Percentiles rank a stretch among this genome's conserved stretches.
phyloP scores from a whole-genome alignment of 2,888 invertebrate genomes.

The Conomelus anceps region DNA sequence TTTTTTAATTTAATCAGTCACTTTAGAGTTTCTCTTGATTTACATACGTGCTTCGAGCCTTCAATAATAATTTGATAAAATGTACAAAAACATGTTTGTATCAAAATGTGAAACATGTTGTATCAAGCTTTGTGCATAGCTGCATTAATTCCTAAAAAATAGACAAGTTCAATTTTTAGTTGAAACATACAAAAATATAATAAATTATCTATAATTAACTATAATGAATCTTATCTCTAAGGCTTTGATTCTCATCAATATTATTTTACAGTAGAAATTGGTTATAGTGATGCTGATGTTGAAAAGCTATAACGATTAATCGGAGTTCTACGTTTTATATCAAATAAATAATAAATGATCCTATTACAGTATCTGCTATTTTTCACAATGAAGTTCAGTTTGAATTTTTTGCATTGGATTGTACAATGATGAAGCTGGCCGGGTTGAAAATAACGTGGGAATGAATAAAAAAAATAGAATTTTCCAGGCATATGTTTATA shows the following conservation, averaged over 20 bases:
- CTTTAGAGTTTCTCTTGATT: not conserved
- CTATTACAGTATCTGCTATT: too few species aligned
- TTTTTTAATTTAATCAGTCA: not conserved
- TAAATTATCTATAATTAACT: not conserved
- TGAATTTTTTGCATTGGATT: too few species aligned
- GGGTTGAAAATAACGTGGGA: too few species aligned
- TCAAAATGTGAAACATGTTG: too few species aligned
- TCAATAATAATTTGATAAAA: not conserved
- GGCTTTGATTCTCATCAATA: not conserved
- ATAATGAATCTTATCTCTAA: not conserved
- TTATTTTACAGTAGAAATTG: not conserved
- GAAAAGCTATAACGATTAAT: too few species aligned
- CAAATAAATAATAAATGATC: too few species aligned
- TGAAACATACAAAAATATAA: not conserved
- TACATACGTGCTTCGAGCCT: not conserved
- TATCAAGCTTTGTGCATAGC: not conserved
- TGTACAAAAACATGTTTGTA: not conserved
- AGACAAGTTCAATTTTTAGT: not conserved
- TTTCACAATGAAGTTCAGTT: too few species aligned
- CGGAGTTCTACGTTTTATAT: too few species aligned
- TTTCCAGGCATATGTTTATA: too few species aligned
- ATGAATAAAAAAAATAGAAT: too few species aligned
- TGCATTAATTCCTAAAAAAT: not conserved
- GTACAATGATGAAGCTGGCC: too few species aligned
- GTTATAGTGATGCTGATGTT: too few species aligned